Conservation (phyloP, 2,888 invertebrate genomes). For the Lissocephala sabroskyi region DNA sequence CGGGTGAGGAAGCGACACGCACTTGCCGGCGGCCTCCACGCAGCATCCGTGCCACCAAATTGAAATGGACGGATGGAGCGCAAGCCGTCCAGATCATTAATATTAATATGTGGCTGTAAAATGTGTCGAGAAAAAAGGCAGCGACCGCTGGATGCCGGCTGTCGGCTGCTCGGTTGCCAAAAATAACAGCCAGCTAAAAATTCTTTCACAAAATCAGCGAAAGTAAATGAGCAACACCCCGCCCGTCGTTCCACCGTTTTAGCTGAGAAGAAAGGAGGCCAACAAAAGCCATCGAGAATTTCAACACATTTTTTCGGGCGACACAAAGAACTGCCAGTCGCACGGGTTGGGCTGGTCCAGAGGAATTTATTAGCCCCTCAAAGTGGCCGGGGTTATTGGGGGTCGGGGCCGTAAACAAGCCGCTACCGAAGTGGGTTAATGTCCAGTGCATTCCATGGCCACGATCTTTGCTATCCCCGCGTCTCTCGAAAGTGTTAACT, state of each 20-base stretch:
- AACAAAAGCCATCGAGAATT: conserved; percentile 32
- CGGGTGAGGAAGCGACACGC: not conserved
- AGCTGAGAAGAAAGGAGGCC: conserved; percentile 16
- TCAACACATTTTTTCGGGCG: conserved; percentile 42
- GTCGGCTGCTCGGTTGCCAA: conserved; percentile 22
- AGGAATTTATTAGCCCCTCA: conserved; percentile 32
- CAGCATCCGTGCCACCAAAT: no score
- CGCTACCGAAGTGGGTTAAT: conserved; percentile 45
- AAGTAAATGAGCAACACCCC: conserved; percentile 29
- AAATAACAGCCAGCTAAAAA: conserved; percentile 39
- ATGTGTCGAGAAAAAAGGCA: conserved; percentile 20
- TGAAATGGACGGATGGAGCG: not conserved
- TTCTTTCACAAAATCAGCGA: conserved; percentile 16
- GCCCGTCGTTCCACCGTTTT: conserved; percentile 2
- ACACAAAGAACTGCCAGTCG: conserved; percentile 51
- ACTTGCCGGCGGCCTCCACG: not conserved
- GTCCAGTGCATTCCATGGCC: conserved; percentile 37
- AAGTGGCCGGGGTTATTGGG: conserved; percentile 15
- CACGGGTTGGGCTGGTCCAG: no score
- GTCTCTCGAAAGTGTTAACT: no score
- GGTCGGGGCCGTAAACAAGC: conserved; percentile 17
- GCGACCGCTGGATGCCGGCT: not conserved
- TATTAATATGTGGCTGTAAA: conserved; percentile 55
- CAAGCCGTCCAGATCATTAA: conserved; percentile 45
- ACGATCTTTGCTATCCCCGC: no score